These are phyloP conservation scores for Brachystomella parvula DNA, from an alignment of 1,140 invertebrate genomes.

Conservation along the genomic window DNA sequence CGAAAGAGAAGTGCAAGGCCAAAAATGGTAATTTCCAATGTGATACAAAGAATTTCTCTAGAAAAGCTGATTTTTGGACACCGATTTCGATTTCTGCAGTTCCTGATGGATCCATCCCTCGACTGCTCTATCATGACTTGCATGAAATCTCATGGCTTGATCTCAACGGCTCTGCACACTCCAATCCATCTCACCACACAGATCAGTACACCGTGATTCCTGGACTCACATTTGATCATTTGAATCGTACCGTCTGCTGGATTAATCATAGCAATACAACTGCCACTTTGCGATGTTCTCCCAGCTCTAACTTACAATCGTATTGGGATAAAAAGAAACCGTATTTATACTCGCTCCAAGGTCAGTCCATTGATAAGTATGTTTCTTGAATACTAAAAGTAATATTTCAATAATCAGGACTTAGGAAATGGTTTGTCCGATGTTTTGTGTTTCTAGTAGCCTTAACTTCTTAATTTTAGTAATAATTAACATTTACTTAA, in stretches of 20 bases:
- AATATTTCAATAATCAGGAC: too few species aligned
- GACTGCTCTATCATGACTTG: slow-evolving; percentile 50
- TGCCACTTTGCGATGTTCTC: slow-evolving; percentile 51
- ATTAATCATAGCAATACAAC: slow-evolving; percentile 50
- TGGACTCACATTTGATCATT: slow-evolving; percentile 44
- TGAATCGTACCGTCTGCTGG: slow-evolving; percentile 51
- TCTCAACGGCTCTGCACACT: slow-evolving; percentile 48
- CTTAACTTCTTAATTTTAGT: too few species aligned
- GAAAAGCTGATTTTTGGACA: slow-evolving; percentile 13
- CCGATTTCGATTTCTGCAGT: slow-evolving; percentile 41
- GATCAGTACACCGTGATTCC: slow-evolving; percentile 46
- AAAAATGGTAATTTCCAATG: slow-evolving; percentile 55
- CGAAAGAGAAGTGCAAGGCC: slow-evolving; percentile 51
- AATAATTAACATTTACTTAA: neutral
- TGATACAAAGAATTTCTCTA: slow-evolving; percentile 6
- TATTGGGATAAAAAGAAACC: slow-evolving; percentile 52
- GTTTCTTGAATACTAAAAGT: too few species aligned
- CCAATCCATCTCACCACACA: slow-evolving; percentile 43
- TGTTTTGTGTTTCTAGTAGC: too few species aligned
- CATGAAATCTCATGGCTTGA: slow-evolving; percentile 48
- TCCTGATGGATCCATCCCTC: slow-evolving; percentile 47
- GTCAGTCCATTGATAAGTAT: slow-evolving; percentile 46
- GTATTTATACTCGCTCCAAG: slow-evolving; percentile 50
- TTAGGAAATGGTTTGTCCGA: too few species aligned
- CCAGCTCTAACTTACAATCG: slow-evolving; percentile 52